These are phyloP conservation scores for Biston betularia DNA, from an alignment of 2,888 invertebrate genomes.

Conservation along the genomic window DNA sequence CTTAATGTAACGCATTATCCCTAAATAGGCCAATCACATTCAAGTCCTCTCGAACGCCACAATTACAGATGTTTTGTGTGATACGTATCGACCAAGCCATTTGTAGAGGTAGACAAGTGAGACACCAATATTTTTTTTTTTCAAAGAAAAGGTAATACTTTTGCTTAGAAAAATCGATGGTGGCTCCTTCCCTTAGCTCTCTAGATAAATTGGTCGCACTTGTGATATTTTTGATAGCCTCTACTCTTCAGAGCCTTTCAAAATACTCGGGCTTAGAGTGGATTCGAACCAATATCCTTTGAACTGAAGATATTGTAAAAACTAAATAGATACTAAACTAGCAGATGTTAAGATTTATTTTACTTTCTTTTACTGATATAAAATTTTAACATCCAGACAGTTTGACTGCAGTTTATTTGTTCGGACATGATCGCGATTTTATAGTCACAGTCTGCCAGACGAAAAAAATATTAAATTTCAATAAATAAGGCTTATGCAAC, in stretches of 20 bases:
- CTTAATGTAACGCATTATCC: constrained; percentile 12
- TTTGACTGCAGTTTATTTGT: constrained; percentile 31
- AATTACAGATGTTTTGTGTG: constrained; percentile 15
- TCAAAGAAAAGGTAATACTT: background rate
- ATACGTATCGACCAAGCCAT: background rate
- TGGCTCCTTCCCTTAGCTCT: background rate
- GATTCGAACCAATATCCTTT: constrained; percentile 52
- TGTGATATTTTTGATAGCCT: constrained; percentile 46
- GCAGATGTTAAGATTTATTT: too few relatives aligned
- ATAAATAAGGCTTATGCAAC: background rate
- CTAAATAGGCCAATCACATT: constrained; percentile 18
- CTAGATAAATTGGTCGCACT: background rate
- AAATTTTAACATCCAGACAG: constrained; percentile 37
- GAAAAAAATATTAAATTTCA: background rate
- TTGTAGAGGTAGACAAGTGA: background rate
- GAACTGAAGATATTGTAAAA: constrained; percentile 42
- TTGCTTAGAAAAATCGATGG: background rate
- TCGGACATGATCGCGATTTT: constrained; percentile 26
- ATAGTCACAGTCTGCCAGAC: constrained; percentile 7
- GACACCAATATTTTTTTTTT: background rate
- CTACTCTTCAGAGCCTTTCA: constrained; percentile 28
- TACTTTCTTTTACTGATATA: constrained; percentile 30
- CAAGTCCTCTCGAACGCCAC: constrained; percentile 11
- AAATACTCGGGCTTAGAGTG: constrained; percentile 50
- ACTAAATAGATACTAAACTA: constrained; percentile 8